Base-by-base conservation (phyloP, 1,140 invertebrate genomes). In the Drosophila sucinea region DNA sequence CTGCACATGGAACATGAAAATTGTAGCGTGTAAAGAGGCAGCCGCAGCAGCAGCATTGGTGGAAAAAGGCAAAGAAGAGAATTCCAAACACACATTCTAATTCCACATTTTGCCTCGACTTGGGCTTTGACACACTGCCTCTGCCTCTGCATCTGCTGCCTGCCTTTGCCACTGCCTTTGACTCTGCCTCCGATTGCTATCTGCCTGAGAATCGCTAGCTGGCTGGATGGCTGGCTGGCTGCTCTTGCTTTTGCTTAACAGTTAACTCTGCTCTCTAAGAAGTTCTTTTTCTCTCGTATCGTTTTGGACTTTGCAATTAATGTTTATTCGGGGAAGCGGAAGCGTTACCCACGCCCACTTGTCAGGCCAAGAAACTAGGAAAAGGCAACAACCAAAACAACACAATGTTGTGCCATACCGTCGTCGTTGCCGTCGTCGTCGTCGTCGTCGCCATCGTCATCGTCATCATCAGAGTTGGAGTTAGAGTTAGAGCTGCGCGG, bases 81-180 rank as follows among this genome's bases (percentile, higher is more conserved):
- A 87, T 87, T 89, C 84, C 84, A 89, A 89, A 87, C 84, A 87
- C 80, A 89, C 84, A 89, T 89, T 89, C 84, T 89, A 89, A 89
- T 89, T 89, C 84, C 67, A 74, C 69, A 82, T 87, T 79, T 58
- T 51, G 83, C 75, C 75, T 62, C 57, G 64, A 62, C 81, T 74
- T 75, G 74, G 71, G 77, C 66, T 76, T 85, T 83, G 81, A 86
- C 81, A 85, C 78, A 86, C 83, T 78, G 83, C 8, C 4, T 33
- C 40, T 66, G 38, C 32, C 51, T 27, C 44, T 61, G 29, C 44
- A 5, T 23, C 11, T 23, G 29, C 57, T 29, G 40, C 47, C 7
- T 23, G 35, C 58, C 54, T 27, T 38, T 23, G 35, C 58, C 54
- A 32, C 47, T 40, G 58, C 41, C 17, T 67, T 29, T 73, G 64